These are phyloP conservation scores for Augiades crinisus DNA, from an alignment of 2,888 invertebrate species.

Conservation along the genomic window DNA sequence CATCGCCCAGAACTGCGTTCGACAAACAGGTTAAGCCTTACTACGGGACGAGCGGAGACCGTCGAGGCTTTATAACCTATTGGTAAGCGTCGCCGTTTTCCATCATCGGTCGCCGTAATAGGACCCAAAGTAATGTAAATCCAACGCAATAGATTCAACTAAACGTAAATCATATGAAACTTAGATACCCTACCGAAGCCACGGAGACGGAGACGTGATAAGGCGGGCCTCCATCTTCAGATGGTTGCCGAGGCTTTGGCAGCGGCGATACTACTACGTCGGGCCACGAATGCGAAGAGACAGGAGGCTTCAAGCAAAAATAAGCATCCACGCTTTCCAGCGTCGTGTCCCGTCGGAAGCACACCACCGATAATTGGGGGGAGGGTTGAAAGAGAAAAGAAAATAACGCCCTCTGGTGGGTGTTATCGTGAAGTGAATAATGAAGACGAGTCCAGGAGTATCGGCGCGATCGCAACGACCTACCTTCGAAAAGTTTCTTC, in stretches of 20 bases:
- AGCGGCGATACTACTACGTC: constrained; percentile 6
- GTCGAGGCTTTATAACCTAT: constrained; percentile 31
- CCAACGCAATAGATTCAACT: not conserved
- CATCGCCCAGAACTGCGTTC: not conserved
- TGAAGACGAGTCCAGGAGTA: not conserved
- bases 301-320: constrained; percentile 1
- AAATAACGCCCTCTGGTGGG: not conserved
- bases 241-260: constrained; percentile 4
- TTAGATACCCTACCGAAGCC: constrained; percentile 13
- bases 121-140: not conserved
- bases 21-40: constrained; percentile 7
- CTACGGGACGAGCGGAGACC: constrained; percentile 22
- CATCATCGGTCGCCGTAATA: not conserved
- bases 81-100: not conserved
- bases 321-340: not conserved
- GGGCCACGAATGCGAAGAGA: not conserved
- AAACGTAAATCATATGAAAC: not conserved
- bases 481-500: not conserved
- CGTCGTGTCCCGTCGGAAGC: not conserved
- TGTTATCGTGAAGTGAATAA: not conserved
- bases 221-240: not conserved
- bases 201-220: constrained; percentile 3
- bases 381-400: not conserved
- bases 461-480: not conserved
- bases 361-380: not conserved